These are phyloP conservation scores for Trichonephila clavata DNA, from an alignment of 1,140 invertebrate species.

Conservation along the genomic window DNA sequence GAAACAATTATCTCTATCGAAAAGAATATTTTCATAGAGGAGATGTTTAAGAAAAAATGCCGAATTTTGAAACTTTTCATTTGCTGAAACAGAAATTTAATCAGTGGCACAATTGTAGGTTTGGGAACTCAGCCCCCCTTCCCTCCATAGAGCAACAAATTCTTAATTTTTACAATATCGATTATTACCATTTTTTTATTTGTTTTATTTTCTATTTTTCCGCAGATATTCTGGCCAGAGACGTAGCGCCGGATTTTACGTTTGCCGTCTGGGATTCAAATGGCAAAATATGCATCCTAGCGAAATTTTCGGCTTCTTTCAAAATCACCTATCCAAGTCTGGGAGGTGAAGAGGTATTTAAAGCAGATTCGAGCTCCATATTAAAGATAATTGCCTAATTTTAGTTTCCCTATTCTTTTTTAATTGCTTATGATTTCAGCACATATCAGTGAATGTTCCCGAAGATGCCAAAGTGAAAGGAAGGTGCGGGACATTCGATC, in stretches of 20 bases:
- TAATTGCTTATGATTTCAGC: neutral
- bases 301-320: constrained; percentile 78
- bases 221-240: constrained; percentile 64
- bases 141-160: no score
- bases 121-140: no score
- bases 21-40: no score
- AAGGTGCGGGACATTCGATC: constrained; percentile 71
- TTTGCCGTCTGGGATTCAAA: constrained; percentile 78
- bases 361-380: neutral
- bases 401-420: no score
- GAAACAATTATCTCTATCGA: no score
- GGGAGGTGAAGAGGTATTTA: constrained; percentile 76
- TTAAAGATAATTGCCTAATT: no score
- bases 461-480: constrained; percentile 77
- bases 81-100: no score
- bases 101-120: no score
- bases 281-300: constrained; percentile 79
- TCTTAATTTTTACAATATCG: no score
- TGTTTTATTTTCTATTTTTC: neutral
- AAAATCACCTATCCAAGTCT: constrained; percentile 78
- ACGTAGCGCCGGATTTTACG: constrained; percentile 72
- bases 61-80: no score
- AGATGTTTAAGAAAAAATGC: no score
- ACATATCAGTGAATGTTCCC: constrained; percentile 73
- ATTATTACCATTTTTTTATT: no score